Percentiles rank a stretch among this genome's conserved stretches.
Evolutionary conservation across 1,140 invertebrate species (phyloP).

Genomic region (Gryon sp.): DNA sequence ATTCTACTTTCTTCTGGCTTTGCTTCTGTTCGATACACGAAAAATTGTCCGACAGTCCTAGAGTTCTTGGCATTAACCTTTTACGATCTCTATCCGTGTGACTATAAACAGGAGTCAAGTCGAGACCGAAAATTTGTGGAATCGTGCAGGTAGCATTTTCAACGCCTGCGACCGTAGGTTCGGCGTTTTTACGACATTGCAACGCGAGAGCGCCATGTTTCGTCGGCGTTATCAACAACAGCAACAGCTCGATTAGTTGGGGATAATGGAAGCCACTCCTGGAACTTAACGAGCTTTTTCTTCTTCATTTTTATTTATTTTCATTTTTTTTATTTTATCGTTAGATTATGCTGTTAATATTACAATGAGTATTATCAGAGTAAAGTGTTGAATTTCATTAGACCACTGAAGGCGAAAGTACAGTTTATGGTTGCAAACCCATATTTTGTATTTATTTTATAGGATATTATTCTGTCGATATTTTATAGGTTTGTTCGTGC

Average conservation of each 20-base stretch:
- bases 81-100: constrained; percentile 37
- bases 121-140: constrained; percentile 24
- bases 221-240: constrained; percentile 17
- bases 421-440: too few species aligned
- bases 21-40: constrained; percentile 35
- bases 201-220: constrained; percentile 8
- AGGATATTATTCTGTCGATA: too few species aligned
- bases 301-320: too few species aligned
- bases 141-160: constrained; percentile 45
- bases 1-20: constrained; percentile 31
- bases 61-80: constrained; percentile 10
- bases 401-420: too few species aligned
- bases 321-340: not conserved
- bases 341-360: constrained; percentile 12
- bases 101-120: constrained; percentile 45
- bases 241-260: constrained; percentile 13
- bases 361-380: constrained; percentile 15
- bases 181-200: constrained; percentile 38
- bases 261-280: constrained; percentile 26
- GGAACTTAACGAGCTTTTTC: too few species aligned
- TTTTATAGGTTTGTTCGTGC: too few species aligned
- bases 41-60: constrained; percentile 13
- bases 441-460: too few species aligned
- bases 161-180: constrained; percentile 45
- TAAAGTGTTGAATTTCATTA: constrained; percentile 24